Conservation (phyloP, 2,797 vertebrate genomes). For the Pachyuromys duprasi region DNA sequence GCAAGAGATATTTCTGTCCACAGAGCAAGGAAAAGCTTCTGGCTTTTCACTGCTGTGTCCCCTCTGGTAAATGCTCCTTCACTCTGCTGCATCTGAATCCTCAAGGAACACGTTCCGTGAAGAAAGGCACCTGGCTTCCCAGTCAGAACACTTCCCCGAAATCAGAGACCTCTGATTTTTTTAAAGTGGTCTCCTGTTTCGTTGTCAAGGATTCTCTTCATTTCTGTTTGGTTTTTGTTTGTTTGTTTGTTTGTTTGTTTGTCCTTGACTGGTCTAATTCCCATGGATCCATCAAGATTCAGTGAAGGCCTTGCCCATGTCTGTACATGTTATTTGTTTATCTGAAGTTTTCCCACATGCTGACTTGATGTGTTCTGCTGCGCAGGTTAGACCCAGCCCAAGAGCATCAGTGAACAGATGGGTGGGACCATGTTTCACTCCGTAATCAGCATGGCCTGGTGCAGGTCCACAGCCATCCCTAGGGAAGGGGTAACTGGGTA, state of each 20-base stretch:
- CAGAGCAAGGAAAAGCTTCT: background rate
- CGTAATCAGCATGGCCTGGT: background rate
- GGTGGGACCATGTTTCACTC: background rate
- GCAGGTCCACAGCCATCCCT: background rate
- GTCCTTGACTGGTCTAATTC: background rate
- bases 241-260: background rate
- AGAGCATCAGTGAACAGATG: background rate
- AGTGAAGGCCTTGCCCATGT: background rate
- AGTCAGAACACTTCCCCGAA: background rate
- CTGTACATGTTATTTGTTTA: background rate
- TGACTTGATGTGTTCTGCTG: background rate
- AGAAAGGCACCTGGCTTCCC: conserved; percentile 26
- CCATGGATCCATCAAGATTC: background rate
- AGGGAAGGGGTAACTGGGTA: background rate
- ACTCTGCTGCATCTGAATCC: background rate
- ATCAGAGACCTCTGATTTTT: background rate
- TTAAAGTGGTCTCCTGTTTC: background rate
- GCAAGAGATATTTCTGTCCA: background rate
- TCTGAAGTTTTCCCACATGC: background rate
- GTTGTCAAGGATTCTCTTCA: background rate
- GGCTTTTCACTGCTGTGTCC: background rate
- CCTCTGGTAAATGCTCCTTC: background rate
- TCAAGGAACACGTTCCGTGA: background rate
- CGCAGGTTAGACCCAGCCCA: background rate
- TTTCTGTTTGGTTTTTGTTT: too few relatives aligned